These are phyloP conservation scores for Dynastes tityus DNA, from an alignment of 2,888 invertebrate genomes.

Conservation along the genomic window DNA sequence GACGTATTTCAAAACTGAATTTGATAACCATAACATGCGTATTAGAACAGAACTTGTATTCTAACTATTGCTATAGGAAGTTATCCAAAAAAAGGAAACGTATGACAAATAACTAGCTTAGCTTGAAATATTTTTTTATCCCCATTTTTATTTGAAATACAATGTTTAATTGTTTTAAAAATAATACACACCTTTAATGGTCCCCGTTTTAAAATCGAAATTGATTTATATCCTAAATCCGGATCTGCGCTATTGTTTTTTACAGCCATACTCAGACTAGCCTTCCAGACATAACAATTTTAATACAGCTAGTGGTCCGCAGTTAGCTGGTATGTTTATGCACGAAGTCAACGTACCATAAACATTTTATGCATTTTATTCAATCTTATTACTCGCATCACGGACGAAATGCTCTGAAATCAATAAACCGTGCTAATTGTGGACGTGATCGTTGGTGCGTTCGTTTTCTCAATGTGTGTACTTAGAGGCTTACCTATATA, in stretches of 20 bases:
- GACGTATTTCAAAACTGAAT: no score
- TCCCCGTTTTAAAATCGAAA: neutral
- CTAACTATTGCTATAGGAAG: no score
- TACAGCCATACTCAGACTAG: neutral
- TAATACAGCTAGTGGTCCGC: constrained; percentile 7
- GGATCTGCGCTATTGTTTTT: constrained; percentile 25
- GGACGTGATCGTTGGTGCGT: constrained; percentile 7
- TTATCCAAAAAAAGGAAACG: no score
- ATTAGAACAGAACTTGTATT: no score
- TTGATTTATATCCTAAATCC: neutral
- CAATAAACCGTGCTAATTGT: constrained; percentile 43
- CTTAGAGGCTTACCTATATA: constrained; percentile 6
- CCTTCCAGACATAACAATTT: constrained; percentile 29
- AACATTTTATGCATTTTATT: constrained; percentile 33
- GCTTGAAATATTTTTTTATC: no score
- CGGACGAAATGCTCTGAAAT: constrained; percentile 2
- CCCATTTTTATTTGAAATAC: no score
- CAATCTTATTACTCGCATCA: constrained; percentile 14
- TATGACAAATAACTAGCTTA: no score
- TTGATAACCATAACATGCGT: no score
- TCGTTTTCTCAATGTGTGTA: neutral
- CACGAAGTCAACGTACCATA: constrained; percentile 25
- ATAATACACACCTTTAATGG: neutral
- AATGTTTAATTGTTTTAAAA: no score
- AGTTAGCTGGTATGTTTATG: constrained; percentile 1